Base-by-base conservation (phyloP, 2,113 vertebrate genomes). In the Tetrax tetrax region DNA sequence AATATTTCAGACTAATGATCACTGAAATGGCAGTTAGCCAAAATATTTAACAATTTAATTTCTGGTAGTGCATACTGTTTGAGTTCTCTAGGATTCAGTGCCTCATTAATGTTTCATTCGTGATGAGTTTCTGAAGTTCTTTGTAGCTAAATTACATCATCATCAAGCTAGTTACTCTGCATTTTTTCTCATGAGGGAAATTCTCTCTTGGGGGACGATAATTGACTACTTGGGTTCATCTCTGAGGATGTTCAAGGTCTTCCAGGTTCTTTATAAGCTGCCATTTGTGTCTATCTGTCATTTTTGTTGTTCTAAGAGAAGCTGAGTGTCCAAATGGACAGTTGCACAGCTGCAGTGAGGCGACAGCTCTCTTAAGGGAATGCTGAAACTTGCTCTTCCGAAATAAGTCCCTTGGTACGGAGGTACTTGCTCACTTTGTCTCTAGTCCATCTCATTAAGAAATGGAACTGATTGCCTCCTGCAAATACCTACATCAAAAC, bases 1-100 rank as follows among this genome's bases (percentile, higher is more conserved):
- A 96, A 94, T 95, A 95, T 97, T 96, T 96, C 94, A 91, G 77
- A 87, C 65, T 96, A 95, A 96, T 94, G 93, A 96, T 95, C 94
- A 89, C 89, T 85, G 81, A 94, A 87, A 61, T 95, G 93, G 95
- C 57, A 3, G 74, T 79, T 94, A 78, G 93, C 94, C 94, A 95
- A 96, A 82, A 95, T 79, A 89, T 75, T 96, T 96, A 96, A 91
- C 91, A 93, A 60, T 94, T 94, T 96, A 69, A 82, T 93, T 96
- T 96, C 93, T 91, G 81, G 48, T 93, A 76, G 33, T 50, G 31
- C 27, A 41, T 56, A 65, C 24, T 50, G 6, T 75, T 81, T 74
- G 80, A 83, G 41, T 78, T 96, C 21, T 81, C 48, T 82, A 64
- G 38, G 45, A 78, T 71, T 37, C 53, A 43, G 61, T 81, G 15